Conservation (phyloP, 2,888 invertebrate genomes). For the Aproaerema taeniolella region DNA sequence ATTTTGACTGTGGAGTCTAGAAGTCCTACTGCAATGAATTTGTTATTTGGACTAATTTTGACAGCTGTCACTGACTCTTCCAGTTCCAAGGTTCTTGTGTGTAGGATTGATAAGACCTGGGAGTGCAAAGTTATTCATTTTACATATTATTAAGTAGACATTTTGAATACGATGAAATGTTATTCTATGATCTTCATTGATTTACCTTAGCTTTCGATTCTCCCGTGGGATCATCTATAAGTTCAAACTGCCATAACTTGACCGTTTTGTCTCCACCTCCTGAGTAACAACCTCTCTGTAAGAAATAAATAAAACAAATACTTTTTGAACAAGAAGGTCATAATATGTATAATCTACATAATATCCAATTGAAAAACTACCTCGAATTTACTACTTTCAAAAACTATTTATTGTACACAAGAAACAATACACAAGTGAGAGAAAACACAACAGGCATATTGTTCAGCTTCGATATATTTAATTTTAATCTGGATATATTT, state of each 20-base stretch:
- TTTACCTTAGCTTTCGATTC: conserved; percentile 78
- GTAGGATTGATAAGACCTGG: conserved; percentile 85
- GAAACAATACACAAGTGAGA: no score
- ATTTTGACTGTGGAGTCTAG: conserved; percentile 97
- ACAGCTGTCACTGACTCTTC: conserved; percentile 93
- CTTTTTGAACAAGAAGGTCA: not conserved
- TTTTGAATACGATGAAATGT: not conserved
- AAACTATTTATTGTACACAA: no score
- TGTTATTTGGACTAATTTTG: conserved; percentile 89
- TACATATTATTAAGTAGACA: not conserved
- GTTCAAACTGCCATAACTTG: conserved; percentile 96
- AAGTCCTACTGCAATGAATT: conserved; percentile 92
- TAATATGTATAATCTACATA: not conserved
- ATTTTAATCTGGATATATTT: no score
- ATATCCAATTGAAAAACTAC: no score
- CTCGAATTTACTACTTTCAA: no score
- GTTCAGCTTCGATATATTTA: no score
- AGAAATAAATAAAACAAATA: conserved; percentile 14
- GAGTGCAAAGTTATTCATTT: no score
- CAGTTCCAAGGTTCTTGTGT: conserved; percentile 88
- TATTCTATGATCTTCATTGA: not conserved
- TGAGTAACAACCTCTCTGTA: conserved; percentile 86
- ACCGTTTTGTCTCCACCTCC: conserved; percentile 94
- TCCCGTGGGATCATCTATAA: conserved; percentile 81
- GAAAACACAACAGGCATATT: no score